Base-by-base conservation (phyloP, 2,888 invertebrate genomes). In the Agonopterix alstromeriana region DNA sequence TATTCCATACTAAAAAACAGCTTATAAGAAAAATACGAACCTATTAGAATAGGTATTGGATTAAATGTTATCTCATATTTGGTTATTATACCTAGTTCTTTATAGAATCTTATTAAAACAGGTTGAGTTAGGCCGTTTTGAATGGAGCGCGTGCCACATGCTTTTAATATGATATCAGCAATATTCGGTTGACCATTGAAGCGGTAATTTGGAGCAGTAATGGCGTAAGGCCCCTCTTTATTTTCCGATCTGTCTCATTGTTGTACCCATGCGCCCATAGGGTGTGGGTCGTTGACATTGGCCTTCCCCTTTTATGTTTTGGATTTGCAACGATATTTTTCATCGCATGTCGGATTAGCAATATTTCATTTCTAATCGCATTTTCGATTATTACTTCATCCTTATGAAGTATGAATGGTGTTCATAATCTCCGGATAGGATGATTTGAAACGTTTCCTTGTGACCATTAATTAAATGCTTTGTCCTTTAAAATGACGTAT, bases 261-360 rank as follows among this genome's bases (percentile, higher is more conserved):
- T 82, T 82, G 77, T 70, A 60, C 65, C 69, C 70, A 75, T 82
- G 77, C 70, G 59, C 65, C 69, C 70, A 76, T 77, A 77, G 82
- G 81, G 79, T 74, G 77, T 72, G 62, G 87, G 86, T 88, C 87
- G 71, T 83, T 88, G 87, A 87, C 87, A 84, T 83, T 81, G 78
- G 80, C 78, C 73, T 77, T 81, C 82, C 84, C 67, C 82, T 70
- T 70, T 76, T 70, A 68, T 73, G 63, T 70, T 77, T 71, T 63
- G 66, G 71, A 81, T 82, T 83, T 74, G 83, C 76, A 71, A 71
- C 70, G 67, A 76, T 75, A 79, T 78, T 82, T 82, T 79, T 78
- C 74, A 70, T 73, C 70, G 66, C 61, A 68, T 70, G 73, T 79
- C 77, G 63, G 77, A 82, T 83, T 82, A 80, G 68, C 70, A 77